Evolutionary conservation across 2,797 vertebrate species (phyloP), one percentile per base, ranked within the genome.

Genomic region (Parambassis ranga): DNA sequence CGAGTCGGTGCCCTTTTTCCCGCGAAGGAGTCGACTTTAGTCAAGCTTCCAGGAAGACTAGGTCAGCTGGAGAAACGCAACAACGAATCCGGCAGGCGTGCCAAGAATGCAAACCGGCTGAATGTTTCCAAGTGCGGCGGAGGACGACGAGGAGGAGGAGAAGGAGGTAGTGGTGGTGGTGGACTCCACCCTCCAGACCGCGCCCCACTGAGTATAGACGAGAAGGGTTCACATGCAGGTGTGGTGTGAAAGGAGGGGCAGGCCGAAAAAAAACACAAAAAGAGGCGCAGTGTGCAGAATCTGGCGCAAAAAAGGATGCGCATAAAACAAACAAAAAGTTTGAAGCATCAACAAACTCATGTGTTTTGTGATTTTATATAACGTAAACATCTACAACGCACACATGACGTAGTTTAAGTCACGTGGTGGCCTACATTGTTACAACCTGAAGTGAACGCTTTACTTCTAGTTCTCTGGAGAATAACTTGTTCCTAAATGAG

Each of bases 141-240:
- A n/a, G n/a, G n/a, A n/a, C n/a, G n/a, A n/a, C n/a, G n/a, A n/a
- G n/a, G n/a, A n/a, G n/a, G n/a, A n/a, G n/a, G n/a, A n/a, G n/a
- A n/a, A n/a, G n/a, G n/a, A n/a, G n/a, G n/a, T n/a, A n/a, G 0
- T 10, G 0, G 61, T 3, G 2, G 49, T 16, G 19, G 50, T 7
- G 31, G 15, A 30, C 83, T 78, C 87, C 87, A 68, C 87, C 84
- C 75, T 38, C 7, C 0, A 58, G 33, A 58, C 83, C 82, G 80
- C 89, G 52, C 89, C 89, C 79, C 5, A 20, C 0, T 0, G 52
- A 65, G 56, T 36, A 19, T 58, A 49, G 39, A 3, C 31, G 1
- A 16, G 14, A 15, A 16, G 14, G 15, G 57, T 66, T 70, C 65
- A 62, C 38, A 8, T 2, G 13, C 58, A 75, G 79, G 79, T 79